Conservation (phyloP, 1,140 invertebrate species). For the Pectinophora gossypiella region DNA sequence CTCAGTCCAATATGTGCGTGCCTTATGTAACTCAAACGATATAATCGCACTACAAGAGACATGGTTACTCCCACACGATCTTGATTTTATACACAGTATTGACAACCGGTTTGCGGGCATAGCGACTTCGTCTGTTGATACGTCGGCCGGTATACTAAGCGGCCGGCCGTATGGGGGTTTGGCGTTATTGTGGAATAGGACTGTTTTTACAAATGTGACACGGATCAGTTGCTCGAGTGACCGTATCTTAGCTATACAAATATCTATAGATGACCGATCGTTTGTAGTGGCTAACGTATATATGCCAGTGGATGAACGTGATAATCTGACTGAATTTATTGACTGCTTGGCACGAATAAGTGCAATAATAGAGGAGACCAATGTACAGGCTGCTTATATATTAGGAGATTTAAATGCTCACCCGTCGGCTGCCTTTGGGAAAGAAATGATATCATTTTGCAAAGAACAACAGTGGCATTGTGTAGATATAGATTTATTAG, state of each 20-base stretch:
- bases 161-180: constrained; percentile 1
- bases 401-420: background rate
- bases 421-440: background rate
- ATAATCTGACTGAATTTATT: background rate
- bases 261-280: background rate
- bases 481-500: background rate
- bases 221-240: background rate
- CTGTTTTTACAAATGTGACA: background rate
- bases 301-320: background rate
- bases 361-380: constrained; percentile 3
- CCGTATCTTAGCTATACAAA: background rate
- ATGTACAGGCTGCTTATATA: background rate
- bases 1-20: background rate
- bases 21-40: background rate
- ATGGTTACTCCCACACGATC: background rate
- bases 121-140: background rate
- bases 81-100: background rate
- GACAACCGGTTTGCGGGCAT: background rate
- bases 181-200: background rate
- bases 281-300: background rate
- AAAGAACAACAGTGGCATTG: background rate
- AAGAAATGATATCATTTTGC: background rate
- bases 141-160: background rate
- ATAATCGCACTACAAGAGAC: background rate
- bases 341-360: background rate